Percentiles rank a stretch among this genome's conserved stretches.
These are phyloP conservation scores for Xerus inauris DNA, from an alignment of 2,113 vertebrate species.

Conservation along the genomic window DNA sequence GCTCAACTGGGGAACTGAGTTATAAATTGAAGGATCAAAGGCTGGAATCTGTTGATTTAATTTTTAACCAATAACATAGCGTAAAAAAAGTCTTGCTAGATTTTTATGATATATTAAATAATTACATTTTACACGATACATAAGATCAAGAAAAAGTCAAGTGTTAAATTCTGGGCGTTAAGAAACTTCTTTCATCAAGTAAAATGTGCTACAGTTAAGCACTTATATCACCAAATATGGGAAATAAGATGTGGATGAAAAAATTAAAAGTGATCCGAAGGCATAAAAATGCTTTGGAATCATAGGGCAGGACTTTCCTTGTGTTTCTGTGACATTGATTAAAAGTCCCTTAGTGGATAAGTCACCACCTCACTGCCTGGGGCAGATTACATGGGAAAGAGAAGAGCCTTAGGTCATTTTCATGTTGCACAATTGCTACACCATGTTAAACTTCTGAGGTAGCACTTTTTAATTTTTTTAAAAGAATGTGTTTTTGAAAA, in stretches of 20 bases:
- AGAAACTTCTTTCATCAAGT: not conserved
- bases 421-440: not conserved
- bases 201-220: not conserved
- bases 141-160: not conserved
- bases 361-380: not conserved
- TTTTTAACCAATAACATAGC: slow-evolving; percentile 16
- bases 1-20: not conserved
- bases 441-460: not conserved
- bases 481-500: not conserved
- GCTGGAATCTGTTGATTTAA: not conserved
- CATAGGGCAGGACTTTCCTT: not conserved
- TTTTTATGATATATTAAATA: slow-evolving; percentile 15
- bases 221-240: not conserved
- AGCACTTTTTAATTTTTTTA: not conserved
- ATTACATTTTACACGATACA: not conserved
- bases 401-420: not conserved
- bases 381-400: too few relatives aligned
- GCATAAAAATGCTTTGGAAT: not conserved
- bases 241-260: not conserved
- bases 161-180: not conserved
- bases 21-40: not conserved
- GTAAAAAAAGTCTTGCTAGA: not conserved
- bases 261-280: not conserved
- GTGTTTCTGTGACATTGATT: not conserved
- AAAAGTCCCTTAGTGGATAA: not conserved